Evolutionary conservation across 2,797 vertebrate species (phyloP).

Genomic region (Astyanax mexicanus): DNA sequence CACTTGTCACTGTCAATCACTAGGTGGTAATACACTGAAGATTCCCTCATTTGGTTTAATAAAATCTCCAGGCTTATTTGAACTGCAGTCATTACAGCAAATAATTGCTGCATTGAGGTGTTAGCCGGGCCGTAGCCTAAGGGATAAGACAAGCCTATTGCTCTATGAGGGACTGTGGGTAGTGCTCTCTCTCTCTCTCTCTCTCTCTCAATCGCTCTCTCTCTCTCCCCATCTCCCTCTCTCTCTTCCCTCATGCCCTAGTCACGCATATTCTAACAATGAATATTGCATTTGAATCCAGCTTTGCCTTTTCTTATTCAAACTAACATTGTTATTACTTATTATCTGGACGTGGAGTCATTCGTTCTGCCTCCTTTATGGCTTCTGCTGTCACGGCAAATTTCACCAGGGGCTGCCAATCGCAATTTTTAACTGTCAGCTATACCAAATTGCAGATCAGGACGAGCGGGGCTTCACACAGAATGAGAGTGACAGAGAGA

Average conservation of each 20-base stretch:
- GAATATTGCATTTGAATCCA: conserved; percentile 98
- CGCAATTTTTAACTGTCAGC: conserved; percentile 96
- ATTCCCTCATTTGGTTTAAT: conserved; percentile 99
- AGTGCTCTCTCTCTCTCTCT: conserved; percentile 62
- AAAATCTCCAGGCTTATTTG: conserved; percentile 99
- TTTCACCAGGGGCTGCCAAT: conserved; percentile 88
- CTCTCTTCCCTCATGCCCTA: conserved; percentile 83
- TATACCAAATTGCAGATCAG: conserved; percentile 89
- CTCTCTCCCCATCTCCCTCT: conserved; percentile 84
- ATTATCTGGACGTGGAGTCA: conserved; percentile 96
- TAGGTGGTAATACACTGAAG: conserved; percentile 96
- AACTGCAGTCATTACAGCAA: conserved; percentile 97
- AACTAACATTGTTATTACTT: conserved; percentile 99
- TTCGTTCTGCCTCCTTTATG: conserved; percentile 94
- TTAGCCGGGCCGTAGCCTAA: conserved; percentile 92
- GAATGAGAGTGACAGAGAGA: conserved; percentile 76
- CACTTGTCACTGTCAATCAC: conserved; percentile 99
- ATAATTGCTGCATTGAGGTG: conserved; percentile 96
- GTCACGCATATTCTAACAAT: conserved; percentile 97
- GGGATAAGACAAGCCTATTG: conserved; percentile 94
- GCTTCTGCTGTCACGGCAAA: conserved; percentile 88
- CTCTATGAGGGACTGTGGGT: conserved; percentile 90
- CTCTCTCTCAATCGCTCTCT: conserved; percentile 79
- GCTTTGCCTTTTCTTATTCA: conserved; percentile 91
- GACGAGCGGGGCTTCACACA: conserved; percentile 81